These are phyloP conservation scores for Takifugu flavidus DNA, from an alignment of 2,113 vertebrate genomes.

Conservation along the genomic window DNA sequence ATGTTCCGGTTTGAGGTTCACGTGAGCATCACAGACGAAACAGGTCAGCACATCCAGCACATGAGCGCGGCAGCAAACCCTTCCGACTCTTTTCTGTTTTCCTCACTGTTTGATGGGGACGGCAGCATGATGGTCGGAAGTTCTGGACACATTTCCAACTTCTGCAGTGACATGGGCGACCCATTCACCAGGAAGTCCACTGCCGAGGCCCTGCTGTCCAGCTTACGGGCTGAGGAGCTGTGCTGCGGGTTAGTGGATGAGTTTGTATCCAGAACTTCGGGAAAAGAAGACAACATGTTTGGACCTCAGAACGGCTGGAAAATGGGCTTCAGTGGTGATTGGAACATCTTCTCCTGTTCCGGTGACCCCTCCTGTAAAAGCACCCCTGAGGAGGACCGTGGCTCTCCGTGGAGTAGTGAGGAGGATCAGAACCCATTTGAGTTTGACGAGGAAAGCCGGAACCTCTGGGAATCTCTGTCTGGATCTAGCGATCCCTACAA, in stretches of 20 bases:
- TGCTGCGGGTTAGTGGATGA: slow-evolving; percentile 74
- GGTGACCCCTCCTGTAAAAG: slow-evolving; percentile 13
- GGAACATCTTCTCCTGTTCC: slow-evolving; percentile 59
- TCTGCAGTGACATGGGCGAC: slow-evolving; percentile 60
- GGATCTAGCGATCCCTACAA: slow-evolving; percentile 66
- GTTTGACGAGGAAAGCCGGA: slow-evolving; percentile 58
- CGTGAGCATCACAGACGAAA: slow-evolving; percentile 75
- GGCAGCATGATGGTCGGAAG: slow-evolving; percentile 60
- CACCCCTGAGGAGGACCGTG: slow-evolving; percentile 49
- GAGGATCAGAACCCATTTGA: slow-evolving; percentile 49
- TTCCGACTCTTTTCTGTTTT: slow-evolving; percentile 71
- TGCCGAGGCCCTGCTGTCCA: slow-evolving; percentile 71
- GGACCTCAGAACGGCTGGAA: slow-evolving; percentile 69
- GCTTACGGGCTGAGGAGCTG: slow-evolving; percentile 68
- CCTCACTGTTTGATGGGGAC: slow-evolving; percentile 73
- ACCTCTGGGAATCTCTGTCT: slow-evolving; percentile 68
- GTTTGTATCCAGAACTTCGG: slow-evolving; percentile 61
- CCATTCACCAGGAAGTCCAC: slow-evolving; percentile 54
- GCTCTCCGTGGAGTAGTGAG: slow-evolving; percentile 60
- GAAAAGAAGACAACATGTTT: slow-evolving; percentile 60
- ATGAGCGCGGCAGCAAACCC: slow-evolving; percentile 57
- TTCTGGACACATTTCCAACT: slow-evolving; percentile 62
- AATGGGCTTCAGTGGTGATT: slow-evolving; percentile 66
- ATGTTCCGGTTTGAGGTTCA: slow-evolving; percentile 80
- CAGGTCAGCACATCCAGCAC: slow-evolving; percentile 72